Conservation (phyloP, 2,797 vertebrate species). For the Naso thynnoides region DNA sequence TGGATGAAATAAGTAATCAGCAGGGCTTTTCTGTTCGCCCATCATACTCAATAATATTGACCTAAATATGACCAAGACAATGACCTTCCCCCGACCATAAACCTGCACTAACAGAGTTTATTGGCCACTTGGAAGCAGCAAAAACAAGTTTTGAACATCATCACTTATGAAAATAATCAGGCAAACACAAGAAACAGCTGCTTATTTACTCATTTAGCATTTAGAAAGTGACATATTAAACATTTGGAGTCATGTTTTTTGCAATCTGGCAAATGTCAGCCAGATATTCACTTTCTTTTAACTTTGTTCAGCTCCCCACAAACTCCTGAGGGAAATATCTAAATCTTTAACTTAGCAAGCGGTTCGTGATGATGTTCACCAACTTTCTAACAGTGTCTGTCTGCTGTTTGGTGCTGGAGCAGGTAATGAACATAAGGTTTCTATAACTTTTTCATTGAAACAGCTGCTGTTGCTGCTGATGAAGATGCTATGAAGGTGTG, state of each 20-base stretch:
- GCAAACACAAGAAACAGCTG: too few species aligned
- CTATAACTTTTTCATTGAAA: neutral
- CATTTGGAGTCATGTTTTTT: neutral
- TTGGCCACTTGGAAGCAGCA: neutral
- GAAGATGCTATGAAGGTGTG: neutral
- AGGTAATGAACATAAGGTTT: neutral
- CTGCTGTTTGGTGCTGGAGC: neutral
- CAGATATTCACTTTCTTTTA: neutral
- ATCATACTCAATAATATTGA: neutral
- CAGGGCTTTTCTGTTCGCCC: neutral
- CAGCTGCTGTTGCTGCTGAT: neutral
- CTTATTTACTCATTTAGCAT: too few species aligned
- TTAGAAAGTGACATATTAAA: too few species aligned
- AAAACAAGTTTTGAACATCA: neutral
- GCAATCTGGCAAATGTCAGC: neutral
- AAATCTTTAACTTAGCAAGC: neutral
- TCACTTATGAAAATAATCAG: neutral
- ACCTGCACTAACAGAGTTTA: neutral
- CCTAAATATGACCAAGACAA: neutral
- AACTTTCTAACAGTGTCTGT: neutral
- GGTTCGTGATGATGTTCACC: neutral
- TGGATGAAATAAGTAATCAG: neutral
- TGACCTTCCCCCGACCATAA: too few species aligned
- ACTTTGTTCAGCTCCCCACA: neutral
- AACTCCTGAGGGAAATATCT: neutral